Evolutionary conservation across 2,888 invertebrate genomes (phyloP).

Genomic region (Nomada fucata): DNA sequence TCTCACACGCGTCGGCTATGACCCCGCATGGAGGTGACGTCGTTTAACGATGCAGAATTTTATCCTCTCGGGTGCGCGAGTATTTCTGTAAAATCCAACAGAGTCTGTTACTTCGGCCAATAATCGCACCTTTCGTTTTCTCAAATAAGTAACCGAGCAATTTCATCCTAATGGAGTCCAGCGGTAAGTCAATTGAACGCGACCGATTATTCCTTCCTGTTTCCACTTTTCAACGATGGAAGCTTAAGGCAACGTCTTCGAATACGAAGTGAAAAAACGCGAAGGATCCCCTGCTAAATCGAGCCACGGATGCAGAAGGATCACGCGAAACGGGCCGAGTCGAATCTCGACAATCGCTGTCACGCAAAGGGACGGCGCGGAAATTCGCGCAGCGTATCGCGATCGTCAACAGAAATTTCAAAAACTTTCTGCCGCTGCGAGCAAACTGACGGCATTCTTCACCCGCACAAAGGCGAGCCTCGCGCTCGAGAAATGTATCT

Average conservation of each 20-base stretch:
- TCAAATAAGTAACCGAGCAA: background rate
- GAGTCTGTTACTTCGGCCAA: background rate
- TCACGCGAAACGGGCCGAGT: conserved; percentile 5
- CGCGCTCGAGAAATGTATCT: conserved; percentile 51
- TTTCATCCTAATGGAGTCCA: background rate
- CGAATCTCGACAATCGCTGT: conserved; percentile 29
- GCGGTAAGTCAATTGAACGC: background rate
- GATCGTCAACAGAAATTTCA: conserved; percentile 39
- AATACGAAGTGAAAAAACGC: background rate
- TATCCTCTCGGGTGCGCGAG: background rate
- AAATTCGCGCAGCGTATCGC: conserved; percentile 37
- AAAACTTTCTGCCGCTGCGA: conserved; percentile 41
- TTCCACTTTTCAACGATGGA: background rate
- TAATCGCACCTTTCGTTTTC: no score
- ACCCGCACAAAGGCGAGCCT: conserved; percentile 49
- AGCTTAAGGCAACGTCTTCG: background rate
- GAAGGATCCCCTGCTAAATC: conserved; percentile 8
- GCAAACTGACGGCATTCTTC: conserved; percentile 43
- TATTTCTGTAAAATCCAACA: background rate
- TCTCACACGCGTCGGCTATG: conserved; percentile 33
- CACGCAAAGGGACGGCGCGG: conserved; percentile 5
- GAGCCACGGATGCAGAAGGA: conserved; percentile 29
- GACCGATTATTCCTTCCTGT: background rate
- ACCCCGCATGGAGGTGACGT: conserved; percentile 8
- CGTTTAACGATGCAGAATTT: conserved; percentile 10